Conservation (phyloP, 2,113 vertebrate genomes). For the Psittacus erithacus region DNA sequence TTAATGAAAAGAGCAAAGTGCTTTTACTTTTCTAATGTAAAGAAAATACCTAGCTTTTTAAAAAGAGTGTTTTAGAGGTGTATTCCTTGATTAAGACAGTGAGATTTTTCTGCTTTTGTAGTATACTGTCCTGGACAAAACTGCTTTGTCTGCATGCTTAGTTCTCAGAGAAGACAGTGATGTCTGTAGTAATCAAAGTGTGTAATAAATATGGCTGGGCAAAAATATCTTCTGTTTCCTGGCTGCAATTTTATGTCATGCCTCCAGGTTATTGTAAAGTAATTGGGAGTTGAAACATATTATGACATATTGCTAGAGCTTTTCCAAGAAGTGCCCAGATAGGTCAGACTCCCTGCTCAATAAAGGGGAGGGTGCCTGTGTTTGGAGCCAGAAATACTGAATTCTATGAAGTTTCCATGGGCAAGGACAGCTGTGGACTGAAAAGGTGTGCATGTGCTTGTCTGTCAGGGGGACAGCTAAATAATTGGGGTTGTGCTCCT, state of each 20-base stretch:
- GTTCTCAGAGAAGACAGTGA: neutral
- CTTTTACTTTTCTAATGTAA: neutral
- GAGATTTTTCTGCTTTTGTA: neutral
- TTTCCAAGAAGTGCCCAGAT: neutral
- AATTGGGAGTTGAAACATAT: constrained; percentile 29
- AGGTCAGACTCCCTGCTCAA: neutral
- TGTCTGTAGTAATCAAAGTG: neutral
- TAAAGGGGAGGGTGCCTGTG: neutral
- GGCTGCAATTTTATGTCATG: neutral
- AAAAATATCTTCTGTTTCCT: neutral
- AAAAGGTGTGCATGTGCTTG: neutral
- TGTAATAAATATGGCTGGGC: neutral
- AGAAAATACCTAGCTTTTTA: neutral
- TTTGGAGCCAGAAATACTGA: neutral
- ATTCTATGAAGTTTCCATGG: neutral
- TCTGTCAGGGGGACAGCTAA: neutral
- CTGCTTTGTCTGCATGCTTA: neutral
- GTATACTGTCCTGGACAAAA: neutral
- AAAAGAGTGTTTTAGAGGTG: rapidly evolving
- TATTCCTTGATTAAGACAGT: neutral
- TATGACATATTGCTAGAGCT: neutral
- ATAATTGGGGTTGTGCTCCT: neutral
- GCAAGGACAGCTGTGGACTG: neutral
- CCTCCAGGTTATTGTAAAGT: constrained; percentile 20
- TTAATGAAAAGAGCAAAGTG: neutral